phyloP scores from a whole-genome alignment of 2,797 vertebrate genomes.

The Fistularia commersonii region DNA sequence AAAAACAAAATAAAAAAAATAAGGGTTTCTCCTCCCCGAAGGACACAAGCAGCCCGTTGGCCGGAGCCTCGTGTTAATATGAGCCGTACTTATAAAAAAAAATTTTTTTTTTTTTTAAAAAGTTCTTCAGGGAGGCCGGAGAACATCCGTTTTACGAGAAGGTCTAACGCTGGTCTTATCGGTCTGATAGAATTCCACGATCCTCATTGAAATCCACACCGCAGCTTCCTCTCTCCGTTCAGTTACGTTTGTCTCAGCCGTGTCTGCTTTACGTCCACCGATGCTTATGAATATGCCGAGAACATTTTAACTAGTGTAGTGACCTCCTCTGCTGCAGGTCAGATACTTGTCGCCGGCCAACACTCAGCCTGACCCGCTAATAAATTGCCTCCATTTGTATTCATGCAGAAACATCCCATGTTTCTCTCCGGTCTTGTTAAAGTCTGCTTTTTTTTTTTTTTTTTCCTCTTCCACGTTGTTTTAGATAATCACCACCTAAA shows the following conservation, averaged over 20 bases:
- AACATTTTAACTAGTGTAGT: slow-evolving; percentile 13
- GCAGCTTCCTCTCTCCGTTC: slow-evolving; percentile 5
- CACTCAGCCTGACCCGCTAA: slow-evolving; percentile 8
- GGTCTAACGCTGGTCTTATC: slow-evolving; percentile 11
- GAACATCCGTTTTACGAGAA: slow-evolving; percentile 30
- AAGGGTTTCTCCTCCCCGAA: not conserved
- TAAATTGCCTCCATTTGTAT: slow-evolving; percentile 12
- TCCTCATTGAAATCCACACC: slow-evolving; percentile 29
- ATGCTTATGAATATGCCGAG: slow-evolving; percentile 6
- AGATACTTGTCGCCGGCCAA: not conserved
- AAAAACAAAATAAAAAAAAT: no score
- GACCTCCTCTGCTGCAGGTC: not conserved
- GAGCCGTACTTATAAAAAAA: slow-evolving; percentile 23
- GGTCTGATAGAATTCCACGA: slow-evolving; percentile 38
- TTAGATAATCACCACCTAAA: no score
- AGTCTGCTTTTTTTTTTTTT: not conserved
- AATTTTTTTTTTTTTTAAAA: no score
- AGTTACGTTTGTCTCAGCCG: slow-evolving; percentile 7
- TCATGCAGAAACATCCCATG: not conserved
- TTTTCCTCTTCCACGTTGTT: not conserved
- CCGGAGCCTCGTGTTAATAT: slow-evolving; percentile 17
- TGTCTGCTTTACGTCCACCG: slow-evolving; percentile 8
- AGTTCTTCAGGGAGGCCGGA: slow-evolving; percentile 22
- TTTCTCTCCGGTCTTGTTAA: not conserved
- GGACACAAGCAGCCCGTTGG: not conserved